Conservation (phyloP, 2,888 invertebrate genomes). For the Odontocolon sp. region DNA sequence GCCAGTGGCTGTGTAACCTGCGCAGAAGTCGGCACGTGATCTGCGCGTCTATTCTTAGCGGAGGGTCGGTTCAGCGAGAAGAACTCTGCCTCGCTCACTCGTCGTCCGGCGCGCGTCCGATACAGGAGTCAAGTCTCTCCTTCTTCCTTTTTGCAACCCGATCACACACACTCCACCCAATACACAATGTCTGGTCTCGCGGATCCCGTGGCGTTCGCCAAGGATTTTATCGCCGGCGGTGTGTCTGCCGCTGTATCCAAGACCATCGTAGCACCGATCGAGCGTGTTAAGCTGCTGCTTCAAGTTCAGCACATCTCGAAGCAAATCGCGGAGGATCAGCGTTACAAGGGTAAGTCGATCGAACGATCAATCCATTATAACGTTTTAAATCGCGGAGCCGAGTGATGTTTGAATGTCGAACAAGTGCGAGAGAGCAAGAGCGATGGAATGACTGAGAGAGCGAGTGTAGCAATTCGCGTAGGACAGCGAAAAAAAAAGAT, state of each 20-base stretch:
- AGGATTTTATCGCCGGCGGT: constrained; percentile 96
- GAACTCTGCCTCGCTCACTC: constrained; percentile 79
- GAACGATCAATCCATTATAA: too few species aligned
- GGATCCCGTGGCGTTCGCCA: constrained; percentile 92
- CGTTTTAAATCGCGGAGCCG: too few species aligned
- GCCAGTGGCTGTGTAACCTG: constrained; percentile 66
- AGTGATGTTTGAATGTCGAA: too few species aligned
- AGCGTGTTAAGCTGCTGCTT: constrained; percentile 95
- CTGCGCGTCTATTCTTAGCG: constrained; percentile 80
- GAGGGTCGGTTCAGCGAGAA: constrained; percentile 74
- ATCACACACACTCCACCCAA: constrained; percentile 65
- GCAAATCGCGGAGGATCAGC: constrained; percentile 91
- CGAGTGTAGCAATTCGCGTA: too few species aligned
- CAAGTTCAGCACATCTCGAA: constrained; percentile 97
- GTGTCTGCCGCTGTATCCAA: constrained; percentile 96
- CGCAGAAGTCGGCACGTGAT: constrained; percentile 77
- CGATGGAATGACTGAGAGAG: constrained; percentile 1
- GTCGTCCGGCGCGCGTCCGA: constrained; percentile 84
- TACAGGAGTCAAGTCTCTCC: constrained; percentile 76
- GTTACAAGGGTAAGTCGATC: constrained; percentile 92
- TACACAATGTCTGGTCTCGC: constrained; percentile 80
- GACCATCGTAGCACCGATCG: constrained; percentile 97
- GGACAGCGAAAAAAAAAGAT: background rate
- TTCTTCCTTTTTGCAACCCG: constrained; percentile 76
- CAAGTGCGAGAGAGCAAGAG: too few species aligned